Evolutionary conservation across 2,888 invertebrate species (phyloP).

Genomic region (Cheilosia pagana): DNA sequence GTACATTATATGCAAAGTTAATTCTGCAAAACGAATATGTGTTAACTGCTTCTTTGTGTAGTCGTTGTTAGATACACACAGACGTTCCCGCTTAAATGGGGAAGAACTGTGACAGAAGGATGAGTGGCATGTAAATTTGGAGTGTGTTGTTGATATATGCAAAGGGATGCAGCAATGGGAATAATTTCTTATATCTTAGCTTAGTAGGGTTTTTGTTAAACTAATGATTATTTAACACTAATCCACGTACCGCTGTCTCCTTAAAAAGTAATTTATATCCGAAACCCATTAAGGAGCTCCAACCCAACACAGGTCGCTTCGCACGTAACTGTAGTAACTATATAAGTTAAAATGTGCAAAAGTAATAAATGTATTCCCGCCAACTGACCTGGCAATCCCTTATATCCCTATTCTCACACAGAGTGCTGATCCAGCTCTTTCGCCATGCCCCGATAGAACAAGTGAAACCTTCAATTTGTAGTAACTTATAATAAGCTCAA

Average conservation of each 20-base stretch:
- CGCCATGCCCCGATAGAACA: constrained; percentile 41
- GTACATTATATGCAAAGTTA: constrained; percentile 59
- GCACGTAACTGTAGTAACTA: constrained; percentile 14
- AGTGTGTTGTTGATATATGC: too few species aligned
- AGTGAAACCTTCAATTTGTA: constrained; percentile 74
- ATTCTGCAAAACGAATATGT: constrained; percentile 38
- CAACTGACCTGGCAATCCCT: constrained; percentile 62
- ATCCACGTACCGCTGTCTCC: too few species aligned
- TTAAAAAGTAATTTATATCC: too few species aligned
- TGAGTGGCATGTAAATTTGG: neutral
- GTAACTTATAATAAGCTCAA: constrained; percentile 74
- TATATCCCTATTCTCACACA: constrained; percentile 23
- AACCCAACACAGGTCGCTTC: constrained; percentile 28
- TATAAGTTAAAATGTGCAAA: neutral
- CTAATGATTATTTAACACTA: too few species aligned
- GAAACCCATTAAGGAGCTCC: too few species aligned
- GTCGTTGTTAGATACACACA: neutral
- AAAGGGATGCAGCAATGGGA: too few species aligned
- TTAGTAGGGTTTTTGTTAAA: too few species aligned
- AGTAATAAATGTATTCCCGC: constrained; percentile 63
- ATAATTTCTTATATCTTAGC: too few species aligned
- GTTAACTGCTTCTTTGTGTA: constrained; percentile 30
- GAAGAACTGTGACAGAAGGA: neutral
- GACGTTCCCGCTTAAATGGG: neutral
- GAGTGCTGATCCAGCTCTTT: constrained; percentile 56